Evolutionary conservation across 2,113 vertebrate genomes (phyloP).

Genomic region (Xiphorhynchus elegans): DNA sequence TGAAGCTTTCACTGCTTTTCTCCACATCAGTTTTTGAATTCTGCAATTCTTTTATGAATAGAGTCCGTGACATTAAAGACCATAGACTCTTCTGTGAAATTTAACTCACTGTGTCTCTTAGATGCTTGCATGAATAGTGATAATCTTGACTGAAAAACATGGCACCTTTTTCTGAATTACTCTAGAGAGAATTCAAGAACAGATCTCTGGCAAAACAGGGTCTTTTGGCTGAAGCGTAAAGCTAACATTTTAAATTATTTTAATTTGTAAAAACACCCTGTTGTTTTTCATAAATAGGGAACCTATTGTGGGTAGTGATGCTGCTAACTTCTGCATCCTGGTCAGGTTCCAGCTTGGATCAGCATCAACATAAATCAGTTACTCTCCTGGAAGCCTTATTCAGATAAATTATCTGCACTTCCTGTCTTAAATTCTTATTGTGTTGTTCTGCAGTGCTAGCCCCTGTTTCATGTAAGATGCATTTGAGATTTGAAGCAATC

Average conservation of each 20-base stretch:
- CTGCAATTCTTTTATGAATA: background rate
- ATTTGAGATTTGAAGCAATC: slow-evolving; percentile 46
- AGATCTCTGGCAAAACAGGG: background rate
- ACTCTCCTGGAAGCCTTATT: slow-evolving; percentile 44
- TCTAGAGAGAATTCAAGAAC: background rate
- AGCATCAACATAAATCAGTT: slow-evolving; percentile 53
- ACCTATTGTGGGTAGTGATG: background rate
- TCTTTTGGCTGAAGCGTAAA: background rate
- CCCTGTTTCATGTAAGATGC: slow-evolving; percentile 4
- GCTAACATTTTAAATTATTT: background rate
- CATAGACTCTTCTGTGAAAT: background rate
- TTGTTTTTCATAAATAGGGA: background rate
- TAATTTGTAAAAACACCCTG: background rate
- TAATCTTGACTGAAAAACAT: background rate
- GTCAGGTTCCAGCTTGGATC: slow-evolving; percentile 48
- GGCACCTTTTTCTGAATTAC: background rate
- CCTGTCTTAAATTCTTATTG: slow-evolving; percentile 51
- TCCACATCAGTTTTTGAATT: background rate
- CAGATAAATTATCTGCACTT: slow-evolving; percentile 64
- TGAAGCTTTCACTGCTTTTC: background rate
- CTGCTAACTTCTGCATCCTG: slow-evolving; percentile 28
- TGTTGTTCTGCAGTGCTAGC: slow-evolving; percentile 41
- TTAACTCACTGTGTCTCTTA: background rate
- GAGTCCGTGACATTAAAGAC: background rate
- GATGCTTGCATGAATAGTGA: background rate